A percentile compares a stretch with the other conserved stretches of the same genome.
These are phyloP conservation scores for Macaria notata DNA, from an alignment of 2,888 invertebrate genomes.

Conservation along the genomic window DNA sequence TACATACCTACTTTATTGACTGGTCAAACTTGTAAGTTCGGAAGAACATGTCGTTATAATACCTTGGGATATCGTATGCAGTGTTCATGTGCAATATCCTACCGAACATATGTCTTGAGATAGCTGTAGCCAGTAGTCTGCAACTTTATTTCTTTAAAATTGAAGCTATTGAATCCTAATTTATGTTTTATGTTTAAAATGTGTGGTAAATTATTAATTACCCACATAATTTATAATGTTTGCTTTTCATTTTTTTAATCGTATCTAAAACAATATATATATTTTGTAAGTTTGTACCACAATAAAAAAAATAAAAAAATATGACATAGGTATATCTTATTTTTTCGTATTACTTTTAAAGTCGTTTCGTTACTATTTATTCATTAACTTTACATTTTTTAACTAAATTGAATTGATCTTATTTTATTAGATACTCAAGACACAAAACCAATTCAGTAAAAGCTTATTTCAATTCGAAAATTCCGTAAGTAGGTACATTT, in stretches of 20 bases:
- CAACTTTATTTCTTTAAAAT: conserved; percentile 29
- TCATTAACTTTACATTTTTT: too few species aligned
- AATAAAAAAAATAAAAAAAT: too few species aligned
- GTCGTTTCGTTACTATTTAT: too few species aligned
- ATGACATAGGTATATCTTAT: too few species aligned
- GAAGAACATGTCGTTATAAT: conserved; percentile 8
- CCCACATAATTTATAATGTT: too few species aligned
- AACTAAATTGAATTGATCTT: too few species aligned
- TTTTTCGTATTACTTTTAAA: too few species aligned
- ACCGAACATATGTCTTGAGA: conserved; percentile 51
- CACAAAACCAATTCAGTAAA: conserved; percentile 29
- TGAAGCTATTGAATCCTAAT: too few species aligned
- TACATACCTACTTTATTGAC: too few species aligned
- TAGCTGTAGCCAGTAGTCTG: conserved; percentile 35
- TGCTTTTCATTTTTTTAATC: too few species aligned
- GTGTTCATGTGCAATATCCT: conserved; percentile 60
- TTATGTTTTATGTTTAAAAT: neutral
- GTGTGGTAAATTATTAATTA: neutral
- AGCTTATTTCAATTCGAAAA: conserved; percentile 5
- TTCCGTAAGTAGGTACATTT: conserved; percentile 34
- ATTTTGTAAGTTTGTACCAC: neutral
- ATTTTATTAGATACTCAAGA: conserved; percentile 9
- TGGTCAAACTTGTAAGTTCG: conserved; percentile 9
- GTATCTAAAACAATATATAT: neutral
- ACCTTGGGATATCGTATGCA: conserved; percentile 54